phyloP scores from a whole-genome alignment of 2,113 vertebrate species.

The Chinchilla lanigera region DNA sequence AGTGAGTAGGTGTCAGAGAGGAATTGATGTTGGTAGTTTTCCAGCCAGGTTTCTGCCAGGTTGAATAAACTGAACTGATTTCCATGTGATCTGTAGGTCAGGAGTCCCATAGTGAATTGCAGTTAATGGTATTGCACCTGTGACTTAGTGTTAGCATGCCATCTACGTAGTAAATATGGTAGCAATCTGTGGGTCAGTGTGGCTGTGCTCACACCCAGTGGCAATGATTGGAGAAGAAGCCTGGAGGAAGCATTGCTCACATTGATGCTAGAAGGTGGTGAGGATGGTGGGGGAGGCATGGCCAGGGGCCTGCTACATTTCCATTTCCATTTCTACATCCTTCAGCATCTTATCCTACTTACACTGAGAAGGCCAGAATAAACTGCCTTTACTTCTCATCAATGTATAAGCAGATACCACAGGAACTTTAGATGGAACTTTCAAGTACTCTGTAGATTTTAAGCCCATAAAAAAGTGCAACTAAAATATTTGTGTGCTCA shows the following conservation, averaged over 20 bases:
- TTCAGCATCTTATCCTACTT: not conserved
- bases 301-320: not conserved
- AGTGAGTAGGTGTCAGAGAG: not conserved
- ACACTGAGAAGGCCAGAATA: not conserved
- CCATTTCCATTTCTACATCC: not conserved
- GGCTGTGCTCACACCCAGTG: not conserved
- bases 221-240: not conserved
- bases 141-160: not conserved
- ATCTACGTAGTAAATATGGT: not conserved
- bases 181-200: not conserved
- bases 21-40: not conserved
- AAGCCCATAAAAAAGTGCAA: not conserved
- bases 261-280: not conserved
- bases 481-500: not conserved
- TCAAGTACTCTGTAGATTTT: not conserved
- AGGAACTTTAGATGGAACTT: not conserved
- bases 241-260: not conserved
- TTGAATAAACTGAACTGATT: not conserved
- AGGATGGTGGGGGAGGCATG: not conserved
- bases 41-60: too few species aligned
- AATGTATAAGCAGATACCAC: not conserved
- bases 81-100: accelerated
- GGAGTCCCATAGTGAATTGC: not conserved
- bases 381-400: not conserved
- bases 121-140: not conserved